Evolutionary conservation across 2,888 invertebrate species (phyloP), one percentile per base, ranked within the genome.

Genomic region (Melolontha melolontha): DNA sequence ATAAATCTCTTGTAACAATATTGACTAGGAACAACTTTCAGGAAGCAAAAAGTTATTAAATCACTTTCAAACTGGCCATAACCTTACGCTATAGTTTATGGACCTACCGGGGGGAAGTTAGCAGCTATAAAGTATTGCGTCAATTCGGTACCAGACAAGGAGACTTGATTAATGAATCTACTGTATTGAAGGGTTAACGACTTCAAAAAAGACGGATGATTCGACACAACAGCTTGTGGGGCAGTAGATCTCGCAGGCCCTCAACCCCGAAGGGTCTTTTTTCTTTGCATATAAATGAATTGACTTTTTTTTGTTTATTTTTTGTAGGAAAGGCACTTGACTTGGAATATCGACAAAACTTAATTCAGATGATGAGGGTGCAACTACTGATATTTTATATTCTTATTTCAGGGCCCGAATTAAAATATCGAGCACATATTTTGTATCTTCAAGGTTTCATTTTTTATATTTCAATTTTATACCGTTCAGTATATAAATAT

Each of bases 101-200:
- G 29, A 34, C 34, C 34, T 34, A 34, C 34, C 34, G 34, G 34
- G 54, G 41, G 59, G 29, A 27, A 59, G 59, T 59, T 59, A 59
- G 44, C 59, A 59, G 44, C 59, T 59, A 59, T 59, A 59, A 59
- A 59, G 59, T 59, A 59, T 70, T 70, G 70, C 73, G 70, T 73
- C 73, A 71, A 73, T 73, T 71, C 70, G 68, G 57, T 62, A 62
- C 66, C 68, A 59, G 59, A 59, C 59, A 44, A 68, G 69, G 62
- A 71, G 67, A 72, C 64, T 76, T 78, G 78, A 78, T 78, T 77
- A 78, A 78, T 76, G 78, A 76, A 74, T 66, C 70, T 69, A 67
- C 71, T 72, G 75, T 77, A 78, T 78, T 76, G 77, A 78, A 77
- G 78, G 76, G 78, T 78, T 78, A 77, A 77, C 75, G 76, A 74